Evolutionary conservation across 2,888 invertebrate genomes (phyloP).

Genomic region (Brachypalpus laphriformis): DNA sequence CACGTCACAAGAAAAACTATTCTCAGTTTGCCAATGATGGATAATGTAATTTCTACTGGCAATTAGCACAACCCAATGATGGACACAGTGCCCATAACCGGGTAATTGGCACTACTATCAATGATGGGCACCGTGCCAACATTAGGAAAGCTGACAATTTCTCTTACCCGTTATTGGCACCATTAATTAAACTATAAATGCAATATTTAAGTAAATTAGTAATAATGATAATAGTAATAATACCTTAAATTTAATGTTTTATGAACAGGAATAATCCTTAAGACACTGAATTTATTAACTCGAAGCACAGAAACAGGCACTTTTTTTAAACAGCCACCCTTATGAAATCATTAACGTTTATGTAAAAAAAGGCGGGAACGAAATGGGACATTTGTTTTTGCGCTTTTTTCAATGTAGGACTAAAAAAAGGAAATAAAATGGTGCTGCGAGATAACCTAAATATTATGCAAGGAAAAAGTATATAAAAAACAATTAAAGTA

Average conservation of each 20-base stretch:
- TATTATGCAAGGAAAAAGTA: too few relatives aligned
- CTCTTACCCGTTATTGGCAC: background rate
- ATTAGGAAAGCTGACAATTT: background rate
- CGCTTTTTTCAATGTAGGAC: too few relatives aligned
- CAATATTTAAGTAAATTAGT: background rate
- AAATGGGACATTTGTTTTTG: too few relatives aligned
- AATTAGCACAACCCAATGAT: background rate
- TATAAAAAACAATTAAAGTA: background rate
- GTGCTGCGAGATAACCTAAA: too few relatives aligned
- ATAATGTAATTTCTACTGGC: background rate
- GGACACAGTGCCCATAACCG: conserved; percentile 16
- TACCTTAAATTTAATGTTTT: background rate
- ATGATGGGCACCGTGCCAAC: conserved; percentile 5
- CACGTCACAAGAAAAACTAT: too few relatives aligned
- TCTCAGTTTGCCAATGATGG: background rate
- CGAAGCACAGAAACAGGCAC: too few relatives aligned
- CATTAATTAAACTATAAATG: background rate
- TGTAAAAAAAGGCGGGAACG: background rate
- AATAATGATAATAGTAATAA: background rate
- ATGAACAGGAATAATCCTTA: background rate
- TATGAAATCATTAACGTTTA: background rate
- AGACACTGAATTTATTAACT: background rate
- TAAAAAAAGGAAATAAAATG: too few relatives aligned
- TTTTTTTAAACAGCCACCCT: background rate
- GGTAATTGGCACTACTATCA: conserved; percentile 5